These are phyloP conservation scores for Sciurus carolinensis DNA, from an alignment of 2,797 vertebrate species.

Conservation along the genomic window DNA sequence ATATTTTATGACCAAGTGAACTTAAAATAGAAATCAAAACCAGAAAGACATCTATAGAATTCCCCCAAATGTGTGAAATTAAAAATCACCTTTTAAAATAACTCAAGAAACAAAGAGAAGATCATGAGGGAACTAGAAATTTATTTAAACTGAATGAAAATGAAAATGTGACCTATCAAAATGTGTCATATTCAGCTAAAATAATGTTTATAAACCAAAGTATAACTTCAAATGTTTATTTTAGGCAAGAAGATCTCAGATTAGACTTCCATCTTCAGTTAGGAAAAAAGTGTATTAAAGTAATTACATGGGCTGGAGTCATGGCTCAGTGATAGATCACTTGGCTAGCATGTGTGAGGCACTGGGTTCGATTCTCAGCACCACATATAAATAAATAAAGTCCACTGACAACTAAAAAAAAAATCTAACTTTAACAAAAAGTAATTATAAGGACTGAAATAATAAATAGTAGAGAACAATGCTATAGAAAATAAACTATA, in stretches of 20 bases:
- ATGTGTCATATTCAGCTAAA: neutral
- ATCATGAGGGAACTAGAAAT: neutral
- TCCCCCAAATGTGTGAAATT: neutral
- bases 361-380: no score
- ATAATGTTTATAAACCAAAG: neutral
- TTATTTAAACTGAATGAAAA: neutral
- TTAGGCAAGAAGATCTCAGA: neutral
- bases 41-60: neutral
- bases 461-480: neutral
- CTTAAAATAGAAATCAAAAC: constrained; percentile 15
- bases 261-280: neutral
- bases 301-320: neutral
- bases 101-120: neutral
- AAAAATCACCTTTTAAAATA: constrained; percentile 17
- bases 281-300: neutral
- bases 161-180: neutral
- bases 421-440: no score
- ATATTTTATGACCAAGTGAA: neutral
- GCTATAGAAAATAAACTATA: neutral
- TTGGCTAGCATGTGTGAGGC: no score
- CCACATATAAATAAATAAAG: no score
- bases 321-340: no score
- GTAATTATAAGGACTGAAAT: neutral
- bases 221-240: neutral
- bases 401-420: no score